A percentile compares a stretch with the other conserved stretches of the same genome.
phyloP scores from a whole-genome alignment of 2,888 invertebrate genomes.

The Lissonota sp. region DNA sequence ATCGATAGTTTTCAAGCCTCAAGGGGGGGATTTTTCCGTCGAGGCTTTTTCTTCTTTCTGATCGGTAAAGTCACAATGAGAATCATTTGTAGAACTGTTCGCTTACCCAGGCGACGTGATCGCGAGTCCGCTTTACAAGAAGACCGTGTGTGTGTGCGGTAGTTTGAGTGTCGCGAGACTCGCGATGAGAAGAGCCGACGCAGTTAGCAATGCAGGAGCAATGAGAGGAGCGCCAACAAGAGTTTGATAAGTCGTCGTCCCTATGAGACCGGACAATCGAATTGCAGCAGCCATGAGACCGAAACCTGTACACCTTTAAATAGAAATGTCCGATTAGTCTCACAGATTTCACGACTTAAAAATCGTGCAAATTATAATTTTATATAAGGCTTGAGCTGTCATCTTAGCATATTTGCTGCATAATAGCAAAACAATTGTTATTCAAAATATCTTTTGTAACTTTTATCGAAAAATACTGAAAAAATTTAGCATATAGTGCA shows the following conservation, averaged over 20 bases:
- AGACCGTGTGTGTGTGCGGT: constrained; percentile 83
- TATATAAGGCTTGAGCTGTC: too few relatives aligned
- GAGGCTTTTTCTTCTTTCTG: too few relatives aligned
- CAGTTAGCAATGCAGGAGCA: constrained; percentile 83
- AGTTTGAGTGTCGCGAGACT: constrained; percentile 82
- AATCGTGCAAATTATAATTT: too few relatives aligned
- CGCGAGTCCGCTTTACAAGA: constrained; percentile 77
- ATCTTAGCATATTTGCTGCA: too few relatives aligned
- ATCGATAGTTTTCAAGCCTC: background rate
- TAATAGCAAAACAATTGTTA: too few relatives aligned
- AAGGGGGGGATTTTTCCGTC: background rate
- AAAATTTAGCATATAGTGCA: too few relatives aligned
- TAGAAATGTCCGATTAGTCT: constrained; percentile 9
- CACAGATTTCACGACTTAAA: too few relatives aligned
- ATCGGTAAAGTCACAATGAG: too few relatives aligned
- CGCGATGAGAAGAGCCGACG: constrained; percentile 81
- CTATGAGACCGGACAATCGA: constrained; percentile 83
- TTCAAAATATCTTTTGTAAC: too few relatives aligned
- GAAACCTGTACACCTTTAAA: constrained; percentile 83
- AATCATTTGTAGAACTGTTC: background rate
- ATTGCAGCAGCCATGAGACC: constrained; percentile 83
- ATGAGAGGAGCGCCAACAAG: constrained; percentile 81
- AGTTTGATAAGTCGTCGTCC: constrained; percentile 82
- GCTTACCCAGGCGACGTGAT: background rate
- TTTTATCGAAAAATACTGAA: too few relatives aligned